These are phyloP conservation scores for Sebastes umbrosus DNA, from an alignment of 2,797 vertebrate species.

Conservation along the genomic window DNA sequence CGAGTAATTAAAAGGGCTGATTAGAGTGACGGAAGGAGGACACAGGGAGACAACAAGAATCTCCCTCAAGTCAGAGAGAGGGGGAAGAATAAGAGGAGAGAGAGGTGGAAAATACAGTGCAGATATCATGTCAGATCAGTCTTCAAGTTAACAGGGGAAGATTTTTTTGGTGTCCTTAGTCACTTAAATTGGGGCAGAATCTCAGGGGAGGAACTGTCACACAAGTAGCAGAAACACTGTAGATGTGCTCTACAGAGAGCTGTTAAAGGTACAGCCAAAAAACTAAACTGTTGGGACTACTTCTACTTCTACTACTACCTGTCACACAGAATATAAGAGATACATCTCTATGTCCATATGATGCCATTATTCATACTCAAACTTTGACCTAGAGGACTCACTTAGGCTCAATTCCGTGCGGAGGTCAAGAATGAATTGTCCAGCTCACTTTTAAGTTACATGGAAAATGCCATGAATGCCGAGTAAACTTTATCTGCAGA, in stretches of 20 bases:
- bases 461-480: background rate
- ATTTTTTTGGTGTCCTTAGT: background rate
- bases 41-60: constrained; percentile 55
- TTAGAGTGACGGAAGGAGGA: constrained; percentile 79
- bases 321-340: background rate
- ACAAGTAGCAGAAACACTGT: constrained; percentile 34
- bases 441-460: background rate
- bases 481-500: too few relatives aligned
- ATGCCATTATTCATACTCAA: background rate
- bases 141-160: constrained; percentile 33
- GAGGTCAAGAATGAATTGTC: too few relatives aligned
- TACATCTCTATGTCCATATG: background rate
- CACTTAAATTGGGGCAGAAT: constrained; percentile 42
- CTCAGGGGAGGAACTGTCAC: constrained; percentile 35
- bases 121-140: constrained; percentile 43
- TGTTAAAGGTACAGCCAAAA: constrained; percentile 33
- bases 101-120: constrained; percentile 4
- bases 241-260: constrained; percentile 16
- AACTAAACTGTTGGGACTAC: background rate
- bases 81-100: background rate
- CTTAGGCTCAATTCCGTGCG: too few relatives aligned
- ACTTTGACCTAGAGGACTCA: background rate
- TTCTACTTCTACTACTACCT: constrained; percentile 4
- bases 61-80: constrained; percentile 8
- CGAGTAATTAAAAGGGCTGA: constrained; percentile 79